phyloP scores from a whole-genome alignment of 2,113 vertebrate genomes.

The Ameiurus melas region DNA sequence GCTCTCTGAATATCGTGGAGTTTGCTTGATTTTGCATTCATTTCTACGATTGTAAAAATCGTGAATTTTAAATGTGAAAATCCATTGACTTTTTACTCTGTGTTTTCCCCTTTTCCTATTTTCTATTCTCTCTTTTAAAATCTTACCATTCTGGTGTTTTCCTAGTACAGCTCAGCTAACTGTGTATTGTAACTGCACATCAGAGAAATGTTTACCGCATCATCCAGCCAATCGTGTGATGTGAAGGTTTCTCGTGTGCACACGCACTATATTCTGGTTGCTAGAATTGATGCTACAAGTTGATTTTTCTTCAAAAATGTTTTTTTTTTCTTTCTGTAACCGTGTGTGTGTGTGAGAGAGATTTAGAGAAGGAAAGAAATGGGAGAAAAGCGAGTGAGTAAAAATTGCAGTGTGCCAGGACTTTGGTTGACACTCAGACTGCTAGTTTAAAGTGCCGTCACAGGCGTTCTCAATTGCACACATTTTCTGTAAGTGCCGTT shows the following conservation, averaged over 20 bases:
- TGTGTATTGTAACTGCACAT: background rate
- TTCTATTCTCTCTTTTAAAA: background rate
- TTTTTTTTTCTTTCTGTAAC: too few relatives aligned
- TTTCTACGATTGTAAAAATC: too few relatives aligned
- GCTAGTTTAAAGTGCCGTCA: slow-evolving; percentile 54
- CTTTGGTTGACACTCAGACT: slow-evolving; percentile 51
- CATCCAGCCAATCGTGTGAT: background rate
- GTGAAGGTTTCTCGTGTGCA: background rate
- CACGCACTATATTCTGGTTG: background rate
- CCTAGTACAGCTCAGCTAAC: background rate
- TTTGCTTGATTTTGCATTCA: too few relatives aligned
- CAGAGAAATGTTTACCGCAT: background rate
- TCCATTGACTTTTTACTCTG: too few relatives aligned
- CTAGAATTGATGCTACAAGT: background rate
- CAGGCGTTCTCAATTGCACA: slow-evolving; percentile 56
- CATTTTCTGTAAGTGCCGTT: slow-evolving; percentile 62
- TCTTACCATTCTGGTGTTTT: background rate
- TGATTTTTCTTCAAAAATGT: background rate
- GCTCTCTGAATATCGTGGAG: too few relatives aligned
- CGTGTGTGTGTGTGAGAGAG: background rate
- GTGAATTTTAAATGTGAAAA: too few relatives aligned
- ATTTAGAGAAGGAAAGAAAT: background rate
- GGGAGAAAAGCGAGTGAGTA: background rate
- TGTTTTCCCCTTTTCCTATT: too few relatives aligned
- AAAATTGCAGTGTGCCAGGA: slow-evolving; percentile 52